Base-by-base conservation (phyloP, 2,113 vertebrate species). In the Aphyosemion australe region DNA sequence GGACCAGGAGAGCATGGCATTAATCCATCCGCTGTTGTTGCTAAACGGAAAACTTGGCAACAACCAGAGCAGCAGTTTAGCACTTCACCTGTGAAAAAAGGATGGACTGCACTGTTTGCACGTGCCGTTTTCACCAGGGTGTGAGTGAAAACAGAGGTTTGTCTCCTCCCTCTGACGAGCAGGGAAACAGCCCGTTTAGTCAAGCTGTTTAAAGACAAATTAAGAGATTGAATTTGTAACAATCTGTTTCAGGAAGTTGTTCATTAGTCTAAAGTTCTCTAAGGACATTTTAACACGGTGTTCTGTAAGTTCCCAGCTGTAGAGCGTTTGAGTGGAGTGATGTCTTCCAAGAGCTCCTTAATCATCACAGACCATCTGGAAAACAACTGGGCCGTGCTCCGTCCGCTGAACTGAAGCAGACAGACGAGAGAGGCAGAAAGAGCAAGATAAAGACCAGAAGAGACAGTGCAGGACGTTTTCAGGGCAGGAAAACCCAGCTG, bases 321-420 rank as follows among this genome's bases (percentile, higher is more conserved):
- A 60, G 34, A 76, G 80, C 61, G 76, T 84, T 84, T 77, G 66
- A 68, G 75, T 71, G 58, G 75, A 86, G 74, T 54, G 84, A 78
- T 48, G 26, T 70, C 82, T 82, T 89, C 84, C 87, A 84, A 91
- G 72, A 79, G 79, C 77, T 62, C 58, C 56, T 81, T 78, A 78
- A 87, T 90, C 84, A 84, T 69, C 70, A 49, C 59, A 61, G 81
- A 81, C 80, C 87, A 89, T 91, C 84, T 86, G 87, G 77, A 74
- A 77, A 89, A 80, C 86, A 86, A 90, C 76, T 78, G 83, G 75
- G 70, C 81, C 42, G 8, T 63, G 74, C 65, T 62, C 69, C 61
- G 75, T 83, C 83, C 64, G 65, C 69, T 63, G 60, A 64, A 69
- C 68, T 52, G 74, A 66, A 61, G 37, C 20, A 70, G 61, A 75